A percentile compares a stretch with the other conserved stretches of the same genome.
These are phyloP conservation scores for Turritopsis dohrnii DNA, from an alignment of 30 jellyfish, hydroid and myxozoan species.

Conservation along the genomic window DNA sequence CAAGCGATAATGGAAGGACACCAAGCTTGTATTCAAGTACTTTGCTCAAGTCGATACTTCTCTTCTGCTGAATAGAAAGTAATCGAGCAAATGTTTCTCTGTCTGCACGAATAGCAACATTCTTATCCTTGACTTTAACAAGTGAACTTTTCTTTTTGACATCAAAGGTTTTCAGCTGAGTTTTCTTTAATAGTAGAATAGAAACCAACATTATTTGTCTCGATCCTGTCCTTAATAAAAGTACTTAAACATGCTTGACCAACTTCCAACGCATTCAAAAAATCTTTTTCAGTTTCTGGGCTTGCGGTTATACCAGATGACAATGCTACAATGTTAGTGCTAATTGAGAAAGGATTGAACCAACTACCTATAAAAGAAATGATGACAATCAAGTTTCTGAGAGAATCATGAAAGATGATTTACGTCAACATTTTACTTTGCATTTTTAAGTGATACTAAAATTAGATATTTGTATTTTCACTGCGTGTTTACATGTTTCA, in stretches of 20 bases:
- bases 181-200: not conserved
- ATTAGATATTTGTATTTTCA: too few species aligned
- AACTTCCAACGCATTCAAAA: not conserved
- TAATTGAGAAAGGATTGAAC: not conserved
- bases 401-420: too few species aligned
- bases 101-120: slow-evolving; percentile 1
- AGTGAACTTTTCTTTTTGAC: not conserved
- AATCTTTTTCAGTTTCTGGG: not conserved
- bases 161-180: not conserved
- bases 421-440: too few species aligned
- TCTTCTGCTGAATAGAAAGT: not conserved
- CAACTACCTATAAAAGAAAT: not conserved
- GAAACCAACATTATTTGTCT: not conserved
- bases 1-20: not conserved
- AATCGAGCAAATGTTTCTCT: not conserved
- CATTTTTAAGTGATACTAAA: not conserved
- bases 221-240: too few species aligned
- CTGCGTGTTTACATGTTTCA: too few species aligned
- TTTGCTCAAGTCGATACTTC: not conserved
- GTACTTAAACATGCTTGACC: not conserved
- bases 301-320: not conserved
- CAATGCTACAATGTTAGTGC: not conserved
- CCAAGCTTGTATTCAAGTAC: not conserved
- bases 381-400: not conserved
- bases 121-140: not conserved